Conservation (phyloP, 2,888 invertebrate genomes). For the Encarsia formosa region DNA sequence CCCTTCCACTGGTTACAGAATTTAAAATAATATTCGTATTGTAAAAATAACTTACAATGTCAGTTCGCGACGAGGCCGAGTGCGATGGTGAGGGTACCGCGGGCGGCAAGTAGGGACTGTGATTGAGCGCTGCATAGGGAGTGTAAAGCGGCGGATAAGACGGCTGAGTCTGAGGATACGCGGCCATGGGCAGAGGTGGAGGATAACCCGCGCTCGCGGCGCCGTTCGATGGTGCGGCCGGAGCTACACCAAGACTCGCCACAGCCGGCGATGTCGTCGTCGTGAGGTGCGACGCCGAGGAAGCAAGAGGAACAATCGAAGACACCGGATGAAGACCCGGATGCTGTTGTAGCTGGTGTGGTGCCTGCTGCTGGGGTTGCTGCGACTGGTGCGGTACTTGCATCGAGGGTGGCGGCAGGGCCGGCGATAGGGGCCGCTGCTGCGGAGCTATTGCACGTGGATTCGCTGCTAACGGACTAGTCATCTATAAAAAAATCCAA, state of each 20-base stretch:
- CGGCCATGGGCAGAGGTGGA: conserved; percentile 48
- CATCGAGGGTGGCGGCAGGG: conserved; percentile 44
- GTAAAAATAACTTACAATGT: conserved; percentile 59
- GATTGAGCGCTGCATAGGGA: conserved; percentile 70
- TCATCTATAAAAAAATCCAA: conserved; percentile 39
- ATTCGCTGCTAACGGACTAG: conserved; percentile 51
- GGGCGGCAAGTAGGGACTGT: conserved; percentile 67
- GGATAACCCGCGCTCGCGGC: conserved; percentile 44
- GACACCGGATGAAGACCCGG: conserved; percentile 46
- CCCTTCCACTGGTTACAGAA: no score
- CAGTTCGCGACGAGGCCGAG: conserved; percentile 61
- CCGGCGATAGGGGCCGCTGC: conserved; percentile 56
- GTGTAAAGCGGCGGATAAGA: conserved; percentile 70
- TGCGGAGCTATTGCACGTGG: conserved; percentile 56
- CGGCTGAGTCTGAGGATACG: conserved; percentile 51
- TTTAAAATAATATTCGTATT: no score
- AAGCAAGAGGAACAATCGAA: conserved; percentile 49
- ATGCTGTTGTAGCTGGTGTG: conserved; percentile 57
- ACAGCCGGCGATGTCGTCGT: conserved; percentile 47
- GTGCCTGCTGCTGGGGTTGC: conserved; percentile 38
- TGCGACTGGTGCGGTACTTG: conserved; percentile 28
- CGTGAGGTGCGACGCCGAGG: conserved; percentile 47
- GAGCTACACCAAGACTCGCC: conserved; percentile 58
- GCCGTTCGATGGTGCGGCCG: conserved; percentile 56
- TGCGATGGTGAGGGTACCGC: conserved; percentile 57